phyloP scores from a whole-genome alignment of 2,797 vertebrate genomes.

The Antennarius maculatus region DNA sequence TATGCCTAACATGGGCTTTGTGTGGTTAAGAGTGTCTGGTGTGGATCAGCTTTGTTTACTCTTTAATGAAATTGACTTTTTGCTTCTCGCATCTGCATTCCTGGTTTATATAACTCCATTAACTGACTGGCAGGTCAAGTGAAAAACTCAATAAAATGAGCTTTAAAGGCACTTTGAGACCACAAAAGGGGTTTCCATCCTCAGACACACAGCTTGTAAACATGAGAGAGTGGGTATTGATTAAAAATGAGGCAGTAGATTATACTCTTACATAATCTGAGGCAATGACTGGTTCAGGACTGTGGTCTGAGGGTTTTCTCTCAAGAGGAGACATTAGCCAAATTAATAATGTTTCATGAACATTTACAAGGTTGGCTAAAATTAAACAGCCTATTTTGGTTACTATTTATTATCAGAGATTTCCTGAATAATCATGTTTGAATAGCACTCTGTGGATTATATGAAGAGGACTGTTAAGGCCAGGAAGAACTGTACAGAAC shows the following conservation, averaged over 20 bases:
- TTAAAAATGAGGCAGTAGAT: conserved; percentile 70
- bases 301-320: conserved; percentile 50
- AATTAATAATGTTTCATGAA: conserved; percentile 48
- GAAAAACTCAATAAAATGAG: conserved; percentile 63
- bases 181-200: conserved; percentile 57
- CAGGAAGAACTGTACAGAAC: neutral
- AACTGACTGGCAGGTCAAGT: conserved; percentile 58
- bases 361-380: conserved; percentile 43
- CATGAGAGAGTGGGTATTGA: conserved; percentile 72
- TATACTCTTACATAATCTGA: conserved; percentile 57
- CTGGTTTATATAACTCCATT: conserved; percentile 41
- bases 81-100: conserved; percentile 33
- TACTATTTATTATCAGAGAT: conserved; percentile 10
- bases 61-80: conserved; percentile 40
- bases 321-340: conserved; percentile 24
- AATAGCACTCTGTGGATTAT: neutral
- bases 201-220: conserved; percentile 71
- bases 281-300: conserved; percentile 42
- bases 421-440: conserved; percentile 16
- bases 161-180: conserved; percentile 67
- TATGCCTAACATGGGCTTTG: conserved; percentile 13
- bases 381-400: conserved; percentile 35
- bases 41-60: conserved; percentile 49
- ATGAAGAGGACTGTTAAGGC: neutral
- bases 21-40: conserved; percentile 14